Conservation (phyloP, 2,113 vertebrate species). For the Amblyornis subalaris region DNA sequence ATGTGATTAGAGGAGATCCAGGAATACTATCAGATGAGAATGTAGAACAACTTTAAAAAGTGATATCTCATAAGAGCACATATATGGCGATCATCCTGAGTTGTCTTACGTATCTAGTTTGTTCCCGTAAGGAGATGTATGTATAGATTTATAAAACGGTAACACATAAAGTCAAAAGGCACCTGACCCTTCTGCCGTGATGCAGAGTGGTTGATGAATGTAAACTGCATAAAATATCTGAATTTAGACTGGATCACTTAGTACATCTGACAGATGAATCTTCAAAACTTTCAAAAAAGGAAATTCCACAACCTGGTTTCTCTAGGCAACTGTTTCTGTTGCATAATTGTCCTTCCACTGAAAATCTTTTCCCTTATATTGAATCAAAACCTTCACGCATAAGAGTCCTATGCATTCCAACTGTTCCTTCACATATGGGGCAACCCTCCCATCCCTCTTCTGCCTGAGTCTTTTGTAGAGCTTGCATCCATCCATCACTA, state of each 20-base stretch:
- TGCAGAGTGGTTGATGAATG: not conserved
- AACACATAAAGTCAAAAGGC: not conserved
- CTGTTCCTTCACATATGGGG: not conserved
- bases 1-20: not conserved
- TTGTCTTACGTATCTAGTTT: not conserved
- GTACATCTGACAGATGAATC: not conserved
- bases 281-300: not conserved
- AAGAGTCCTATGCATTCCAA: not conserved
- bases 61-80: not conserved
- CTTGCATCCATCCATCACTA: not conserved
- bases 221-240: not conserved
- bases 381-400: not conserved
- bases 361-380: not conserved
- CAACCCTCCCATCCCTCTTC: not conserved
- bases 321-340: not conserved
- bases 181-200: not conserved
- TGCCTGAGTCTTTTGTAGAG: not conserved
- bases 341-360: not conserved
- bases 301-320: not conserved
- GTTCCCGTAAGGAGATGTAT: not conserved
- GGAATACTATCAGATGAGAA: not conserved
- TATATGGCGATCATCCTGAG: not conserved
- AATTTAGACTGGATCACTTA: not conserved
- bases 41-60: not conserved
- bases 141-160: not conserved